These are phyloP conservation scores for Gallinago paraguaiae DNA, from an alignment of 2,113 vertebrate genomes.

Conservation along the genomic window DNA sequence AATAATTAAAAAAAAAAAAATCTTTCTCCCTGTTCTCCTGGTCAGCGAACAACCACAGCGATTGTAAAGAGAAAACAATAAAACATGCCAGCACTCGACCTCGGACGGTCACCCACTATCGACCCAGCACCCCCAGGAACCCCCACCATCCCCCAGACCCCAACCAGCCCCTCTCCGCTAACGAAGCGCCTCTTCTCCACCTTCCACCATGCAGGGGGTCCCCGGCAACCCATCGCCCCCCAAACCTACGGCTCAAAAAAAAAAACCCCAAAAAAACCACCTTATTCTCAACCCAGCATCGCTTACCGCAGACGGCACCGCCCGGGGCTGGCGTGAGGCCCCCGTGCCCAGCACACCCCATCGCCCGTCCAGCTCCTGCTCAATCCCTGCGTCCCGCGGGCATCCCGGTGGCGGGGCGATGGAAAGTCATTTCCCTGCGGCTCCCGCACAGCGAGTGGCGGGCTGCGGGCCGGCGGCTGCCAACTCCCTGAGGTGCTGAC, in stretches of 20 bases:
- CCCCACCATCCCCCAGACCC: background rate
- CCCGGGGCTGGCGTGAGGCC: background rate
- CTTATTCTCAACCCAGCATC: background rate
- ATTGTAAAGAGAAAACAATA: background rate
- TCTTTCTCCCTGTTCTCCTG: background rate
- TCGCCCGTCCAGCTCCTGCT: conserved; percentile 6
- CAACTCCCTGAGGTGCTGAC: conserved; percentile 55
- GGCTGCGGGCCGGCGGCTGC: conserved; percentile 23
- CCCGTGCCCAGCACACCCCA: conserved; percentile 3
- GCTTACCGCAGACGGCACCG: conserved; percentile 11
- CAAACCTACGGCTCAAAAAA: background rate
- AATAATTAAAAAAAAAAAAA: too few relatives aligned
- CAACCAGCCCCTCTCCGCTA: background rate
- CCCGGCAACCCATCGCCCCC: background rate
- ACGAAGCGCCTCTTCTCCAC: accelerated
- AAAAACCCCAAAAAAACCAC: too few relatives aligned
- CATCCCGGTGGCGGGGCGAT: background rate
- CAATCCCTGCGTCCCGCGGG: background rate
- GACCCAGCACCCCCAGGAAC: background rate
- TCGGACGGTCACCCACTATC: background rate
- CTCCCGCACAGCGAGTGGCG: conserved; percentile 7
- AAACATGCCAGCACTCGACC: background rate
- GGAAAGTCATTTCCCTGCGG: background rate
- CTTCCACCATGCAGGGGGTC: background rate
- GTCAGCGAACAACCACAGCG: background rate